Percentiles rank a stretch among this genome's conserved stretches.
Evolutionary conservation across 2,888 invertebrate species (phyloP).

Genomic region (Dryadula phaetusa): DNA sequence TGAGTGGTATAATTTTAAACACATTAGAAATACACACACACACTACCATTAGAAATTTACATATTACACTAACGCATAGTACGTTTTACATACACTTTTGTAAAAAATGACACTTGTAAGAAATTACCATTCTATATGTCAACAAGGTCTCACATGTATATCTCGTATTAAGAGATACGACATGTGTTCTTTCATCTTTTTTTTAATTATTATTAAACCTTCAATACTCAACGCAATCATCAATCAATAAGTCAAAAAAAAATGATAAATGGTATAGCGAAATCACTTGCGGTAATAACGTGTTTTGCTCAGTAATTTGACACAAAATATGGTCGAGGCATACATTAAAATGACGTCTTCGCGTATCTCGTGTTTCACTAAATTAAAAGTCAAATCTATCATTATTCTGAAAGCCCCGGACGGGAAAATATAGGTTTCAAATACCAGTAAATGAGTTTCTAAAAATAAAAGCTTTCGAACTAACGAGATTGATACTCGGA

Average conservation of each 20-base stretch:
- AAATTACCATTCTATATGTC: not conserved
- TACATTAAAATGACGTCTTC: slow-evolving; percentile 46
- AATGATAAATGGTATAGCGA: slow-evolving; percentile 75
- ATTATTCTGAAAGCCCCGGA: slow-evolving; percentile 43
- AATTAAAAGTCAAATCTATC: slow-evolving; percentile 49
- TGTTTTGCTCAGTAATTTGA: slow-evolving; percentile 78
- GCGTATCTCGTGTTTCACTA: slow-evolving; percentile 40
- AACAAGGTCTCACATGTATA: not conserved
- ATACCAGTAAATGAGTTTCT: slow-evolving; percentile 44
- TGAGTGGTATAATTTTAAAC: too few relatives aligned
- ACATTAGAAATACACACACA: too few relatives aligned
- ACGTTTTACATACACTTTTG: too few relatives aligned
- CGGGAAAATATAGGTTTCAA: slow-evolving; percentile 43
- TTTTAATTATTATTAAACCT: slow-evolving; percentile 76
- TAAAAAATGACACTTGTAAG: too few relatives aligned
- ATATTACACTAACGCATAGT: too few relatives aligned
- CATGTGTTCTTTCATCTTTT: slow-evolving; percentile 50
- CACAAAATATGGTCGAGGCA: slow-evolving; percentile 69
- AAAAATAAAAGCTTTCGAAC: slow-evolving; percentile 43
- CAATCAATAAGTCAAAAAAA: slow-evolving; percentile 78
- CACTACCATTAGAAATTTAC: too few relatives aligned
- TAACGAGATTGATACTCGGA: slow-evolving; percentile 40
- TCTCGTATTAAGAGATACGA: slow-evolving; percentile 6
- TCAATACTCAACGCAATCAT: slow-evolving; percentile 72
- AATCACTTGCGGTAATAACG: slow-evolving; percentile 78